Conservation (phyloP, 1,140 invertebrate species). For the Scaptodrosophila lebanonensis region DNA sequence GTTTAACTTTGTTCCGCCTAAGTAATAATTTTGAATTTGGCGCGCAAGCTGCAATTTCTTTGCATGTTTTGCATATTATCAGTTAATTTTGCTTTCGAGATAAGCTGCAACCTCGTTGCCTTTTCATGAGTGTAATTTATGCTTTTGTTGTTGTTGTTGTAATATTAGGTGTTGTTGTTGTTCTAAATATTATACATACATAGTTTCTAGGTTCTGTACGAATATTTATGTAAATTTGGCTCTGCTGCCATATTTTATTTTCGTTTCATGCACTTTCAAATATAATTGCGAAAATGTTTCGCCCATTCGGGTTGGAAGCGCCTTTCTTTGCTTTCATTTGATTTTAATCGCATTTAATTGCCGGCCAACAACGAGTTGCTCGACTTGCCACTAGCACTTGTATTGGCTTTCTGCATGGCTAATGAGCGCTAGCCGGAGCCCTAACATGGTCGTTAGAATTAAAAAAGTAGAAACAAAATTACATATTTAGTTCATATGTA, state of each 20-base stretch:
- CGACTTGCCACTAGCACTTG: conserved; percentile 28
- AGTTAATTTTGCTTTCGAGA: conserved; percentile 66
- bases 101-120: conserved; percentile 59
- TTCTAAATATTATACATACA: too few relatives aligned
- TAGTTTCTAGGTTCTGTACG: too few relatives aligned
- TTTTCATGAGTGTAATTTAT: conserved; percentile 67
- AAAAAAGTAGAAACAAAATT: too few relatives aligned
- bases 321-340: conserved; percentile 46
- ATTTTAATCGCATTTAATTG: conserved; percentile 70
- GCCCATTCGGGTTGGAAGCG: background rate
- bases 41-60: conserved; percentile 65
- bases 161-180: conserved; percentile 38
- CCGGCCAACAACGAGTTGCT: too few relatives aligned
- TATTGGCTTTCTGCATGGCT: conserved; percentile 2
- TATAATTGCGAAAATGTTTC: conserved; percentile 54
- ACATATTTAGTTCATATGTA: too few relatives aligned
- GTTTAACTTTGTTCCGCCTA: too few relatives aligned
- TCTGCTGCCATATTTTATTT: conserved; percentile 63
- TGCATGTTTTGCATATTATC: conserved; percentile 72
- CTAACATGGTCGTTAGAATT: too few relatives aligned
- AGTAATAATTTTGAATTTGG: conserved; percentile 72
- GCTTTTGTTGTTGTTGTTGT: conserved; percentile 32
- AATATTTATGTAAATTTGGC: conserved; percentile 69
- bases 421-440: too few relatives aligned
- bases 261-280: conserved; percentile 60